A percentile compares a stretch with the other conserved stretches of the same genome.
Evolutionary conservation across 2,797 vertebrate species (phyloP).

Genomic region (Anabas testudineus): DNA sequence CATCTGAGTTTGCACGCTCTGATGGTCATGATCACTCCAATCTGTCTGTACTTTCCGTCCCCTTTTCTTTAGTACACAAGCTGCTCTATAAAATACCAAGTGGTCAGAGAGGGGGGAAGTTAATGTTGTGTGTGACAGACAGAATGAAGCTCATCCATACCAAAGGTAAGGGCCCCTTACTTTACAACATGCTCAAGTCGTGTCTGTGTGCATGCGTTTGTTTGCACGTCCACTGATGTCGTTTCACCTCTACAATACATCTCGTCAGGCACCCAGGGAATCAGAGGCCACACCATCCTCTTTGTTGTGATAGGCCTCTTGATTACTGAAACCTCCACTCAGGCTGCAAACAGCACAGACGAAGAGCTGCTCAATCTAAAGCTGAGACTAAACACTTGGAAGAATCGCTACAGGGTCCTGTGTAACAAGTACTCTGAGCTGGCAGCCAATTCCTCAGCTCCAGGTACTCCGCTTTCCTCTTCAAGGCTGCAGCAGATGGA

Average conservation of each 20-base stretch:
- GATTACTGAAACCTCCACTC: slow-evolving; percentile 22
- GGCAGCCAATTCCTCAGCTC: slow-evolving; percentile 33
- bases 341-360: slow-evolving; percentile 1
- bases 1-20: slow-evolving; percentile 41
- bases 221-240: background rate
- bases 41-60: slow-evolving; percentile 45
- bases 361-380: slow-evolving; percentile 10
- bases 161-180: slow-evolving; percentile 16
- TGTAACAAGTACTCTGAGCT: slow-evolving; percentile 15
- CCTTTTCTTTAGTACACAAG: slow-evolving; percentile 19
- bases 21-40: slow-evolving; percentile 2
- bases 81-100: slow-evolving; percentile 41
- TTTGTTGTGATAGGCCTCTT: slow-evolving; percentile 38
- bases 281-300: slow-evolving; percentile 16
- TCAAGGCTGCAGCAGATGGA: slow-evolving; percentile 8
- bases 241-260: background rate
- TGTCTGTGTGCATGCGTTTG: background rate
- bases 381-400: slow-evolving; percentile 25
- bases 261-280: slow-evolving; percentile 27
- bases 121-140: slow-evolving; percentile 6
- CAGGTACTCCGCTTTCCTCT: slow-evolving; percentile 17
- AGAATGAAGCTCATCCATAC: slow-evolving; percentile 23
- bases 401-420: slow-evolving; percentile 25
- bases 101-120: slow-evolving; percentile 5
- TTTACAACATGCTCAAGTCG: background rate